Percentiles rank a stretch among this genome's conserved stretches.
phyloP scores from a whole-genome alignment of 2,888 invertebrate species.

The Leptarthrus brevirostris region DNA sequence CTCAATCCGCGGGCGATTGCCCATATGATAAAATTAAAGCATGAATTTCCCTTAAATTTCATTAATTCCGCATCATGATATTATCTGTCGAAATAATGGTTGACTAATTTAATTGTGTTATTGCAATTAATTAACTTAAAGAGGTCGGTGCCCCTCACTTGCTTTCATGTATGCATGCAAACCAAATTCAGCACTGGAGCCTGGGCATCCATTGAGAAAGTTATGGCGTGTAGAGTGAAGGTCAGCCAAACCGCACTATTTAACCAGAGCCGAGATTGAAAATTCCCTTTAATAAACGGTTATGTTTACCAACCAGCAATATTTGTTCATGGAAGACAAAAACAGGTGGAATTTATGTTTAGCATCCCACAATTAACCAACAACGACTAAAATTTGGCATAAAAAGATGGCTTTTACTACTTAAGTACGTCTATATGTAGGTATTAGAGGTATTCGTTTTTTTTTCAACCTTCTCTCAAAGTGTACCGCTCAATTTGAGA shows the following conservation, averaged over 20 bases:
- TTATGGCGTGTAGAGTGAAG: constrained; percentile 13
- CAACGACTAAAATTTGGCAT: too few relatives aligned
- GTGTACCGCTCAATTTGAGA: too few relatives aligned
- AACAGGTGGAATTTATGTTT: neutral
- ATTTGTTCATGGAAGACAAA: constrained; percentile 2
- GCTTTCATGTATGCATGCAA: neutral
- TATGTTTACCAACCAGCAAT: constrained; percentile 6
- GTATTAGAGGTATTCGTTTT: too few relatives aligned
- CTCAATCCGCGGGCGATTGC: constrained; percentile 30
- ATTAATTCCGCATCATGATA: constrained; percentile 14
- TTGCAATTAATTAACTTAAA: constrained; percentile 43
- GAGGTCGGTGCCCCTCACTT: neutral
- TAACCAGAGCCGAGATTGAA: constrained; percentile 18
- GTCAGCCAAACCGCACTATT: constrained; percentile 32
- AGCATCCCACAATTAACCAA: too few relatives aligned
- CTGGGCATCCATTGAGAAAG: constrained; percentile 16
- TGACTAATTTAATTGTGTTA: constrained; percentile 32
- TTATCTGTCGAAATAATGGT: constrained; percentile 5
- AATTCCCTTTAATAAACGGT: constrained; percentile 35
- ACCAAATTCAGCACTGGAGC: neutral
- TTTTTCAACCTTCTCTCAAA: too few relatives aligned
- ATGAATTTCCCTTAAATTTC: constrained; percentile 13
- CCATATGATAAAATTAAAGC: constrained; percentile 36
- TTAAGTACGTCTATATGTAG: too few relatives aligned
- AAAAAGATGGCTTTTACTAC: too few relatives aligned